Evolutionary conservation across 2,888 invertebrate species (phyloP).

Genomic region (Lepeophtheirus nordmannii): DNA sequence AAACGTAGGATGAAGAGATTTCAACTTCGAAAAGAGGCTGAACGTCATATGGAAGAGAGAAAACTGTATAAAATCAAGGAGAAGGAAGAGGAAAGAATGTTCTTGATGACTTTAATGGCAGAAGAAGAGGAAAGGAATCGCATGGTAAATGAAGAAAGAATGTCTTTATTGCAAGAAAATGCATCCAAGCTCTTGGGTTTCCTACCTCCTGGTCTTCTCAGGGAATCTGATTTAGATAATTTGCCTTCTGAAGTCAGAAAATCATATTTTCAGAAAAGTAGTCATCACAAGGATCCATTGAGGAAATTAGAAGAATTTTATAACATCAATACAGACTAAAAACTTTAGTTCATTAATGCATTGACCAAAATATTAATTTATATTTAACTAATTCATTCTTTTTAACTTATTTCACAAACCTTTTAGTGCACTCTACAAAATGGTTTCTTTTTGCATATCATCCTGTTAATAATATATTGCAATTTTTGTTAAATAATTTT

Average conservation of each 20-base stretch:
- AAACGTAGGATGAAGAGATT: not conserved
- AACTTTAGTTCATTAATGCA: no score
- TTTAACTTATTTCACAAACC: no score
- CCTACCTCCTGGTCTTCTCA: not conserved
- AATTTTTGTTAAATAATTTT: no score
- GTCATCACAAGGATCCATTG: no score
- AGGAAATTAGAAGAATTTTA: no score
- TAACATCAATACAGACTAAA: no score
- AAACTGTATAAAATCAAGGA: not conserved
- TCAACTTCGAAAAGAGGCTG: slow-evolving; percentile 3
- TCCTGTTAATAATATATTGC: no score
- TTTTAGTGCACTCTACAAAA: no score
- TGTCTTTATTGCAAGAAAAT: not conserved
- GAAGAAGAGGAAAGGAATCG: not conserved
- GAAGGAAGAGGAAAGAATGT: not conserved
- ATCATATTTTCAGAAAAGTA: no score
- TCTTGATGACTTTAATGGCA: not conserved
- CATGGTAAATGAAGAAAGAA: not conserved
- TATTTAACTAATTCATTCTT: no score
- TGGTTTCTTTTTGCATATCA: no score
- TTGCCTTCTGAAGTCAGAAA: not conserved
- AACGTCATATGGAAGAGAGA: not conserved
- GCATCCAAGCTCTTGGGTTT: not conserved
- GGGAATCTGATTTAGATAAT: not conserved
- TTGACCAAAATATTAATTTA: no score